Conservation (phyloP, 2,888 invertebrate genomes). For the Drosophila percnosoma region DNA sequence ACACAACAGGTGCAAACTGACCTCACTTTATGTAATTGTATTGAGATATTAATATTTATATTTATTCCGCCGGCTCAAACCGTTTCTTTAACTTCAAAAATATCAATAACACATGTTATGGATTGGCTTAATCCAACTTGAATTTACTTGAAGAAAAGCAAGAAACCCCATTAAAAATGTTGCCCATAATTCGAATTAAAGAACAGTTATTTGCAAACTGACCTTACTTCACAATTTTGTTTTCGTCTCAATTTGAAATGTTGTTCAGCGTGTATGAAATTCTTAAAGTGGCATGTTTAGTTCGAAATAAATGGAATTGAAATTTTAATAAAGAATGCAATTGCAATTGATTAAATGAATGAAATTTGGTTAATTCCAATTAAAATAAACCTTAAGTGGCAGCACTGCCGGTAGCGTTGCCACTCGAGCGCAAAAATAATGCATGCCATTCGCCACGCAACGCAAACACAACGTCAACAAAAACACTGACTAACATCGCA, state of each 20-base stretch:
- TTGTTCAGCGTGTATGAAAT: too few relatives aligned
- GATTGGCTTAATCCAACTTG: not conserved
- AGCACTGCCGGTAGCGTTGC: conserved; percentile 16
- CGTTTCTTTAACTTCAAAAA: not conserved
- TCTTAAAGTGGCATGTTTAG: not conserved
- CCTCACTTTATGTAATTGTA: not conserved
- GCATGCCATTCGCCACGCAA: conserved; percentile 44
- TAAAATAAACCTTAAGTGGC: conserved; percentile 6
- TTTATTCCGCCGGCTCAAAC: not conserved
- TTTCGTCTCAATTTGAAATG: not conserved
- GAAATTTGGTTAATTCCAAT: not conserved
- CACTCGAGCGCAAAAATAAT: conserved; percentile 17
- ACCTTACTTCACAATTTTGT: not conserved
- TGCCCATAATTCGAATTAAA: conserved; percentile 3
- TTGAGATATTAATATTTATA: not conserved
- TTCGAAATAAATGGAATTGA: not conserved
- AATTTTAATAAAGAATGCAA: not conserved
- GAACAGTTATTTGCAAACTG: not conserved
- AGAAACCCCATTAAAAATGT: not conserved
- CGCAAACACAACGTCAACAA: conserved; percentile 56
- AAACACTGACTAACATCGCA: conserved; percentile 47
- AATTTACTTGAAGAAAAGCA: not conserved
- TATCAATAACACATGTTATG: not conserved
- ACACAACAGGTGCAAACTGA: conserved; percentile 12
- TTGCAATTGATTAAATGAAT: not conserved